phyloP scores from a whole-genome alignment of 2,797 vertebrate species.

The Phalloptychus januarius region DNA sequence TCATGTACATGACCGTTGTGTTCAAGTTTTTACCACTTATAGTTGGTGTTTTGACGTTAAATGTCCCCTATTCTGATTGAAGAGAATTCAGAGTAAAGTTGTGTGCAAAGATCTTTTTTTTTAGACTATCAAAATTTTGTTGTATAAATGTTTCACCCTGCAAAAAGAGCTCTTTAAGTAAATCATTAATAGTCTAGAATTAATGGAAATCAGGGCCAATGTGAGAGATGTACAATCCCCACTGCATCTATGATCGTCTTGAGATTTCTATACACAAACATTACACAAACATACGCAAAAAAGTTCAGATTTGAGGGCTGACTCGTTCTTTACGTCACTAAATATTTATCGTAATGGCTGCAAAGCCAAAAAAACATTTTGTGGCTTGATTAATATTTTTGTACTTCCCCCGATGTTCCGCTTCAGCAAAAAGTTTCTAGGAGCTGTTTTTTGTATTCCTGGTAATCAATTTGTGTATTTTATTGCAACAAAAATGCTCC shows the following conservation, averaged over 20 bases:
- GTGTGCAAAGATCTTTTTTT: not conserved
- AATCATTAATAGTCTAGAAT: not conserved
- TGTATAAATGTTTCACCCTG: not conserved
- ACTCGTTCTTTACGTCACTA: constrained; percentile 1
- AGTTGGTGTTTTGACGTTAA: not conserved
- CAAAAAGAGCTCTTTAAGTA: not conserved
- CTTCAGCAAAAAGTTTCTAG: constrained; percentile 5
- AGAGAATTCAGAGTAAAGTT: not conserved
- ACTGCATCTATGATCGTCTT: not conserved
- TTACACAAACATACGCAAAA: constrained; percentile 21
- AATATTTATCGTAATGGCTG: constrained; percentile 3
- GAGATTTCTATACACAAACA: not conserved
- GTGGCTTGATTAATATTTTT: constrained; percentile 22
- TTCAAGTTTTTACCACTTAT: not conserved
- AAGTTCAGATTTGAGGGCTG: not conserved
- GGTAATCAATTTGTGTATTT: constrained; percentile 15
- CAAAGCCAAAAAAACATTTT: constrained; percentile 1
- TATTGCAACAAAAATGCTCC: constrained; percentile 23
- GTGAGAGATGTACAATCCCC: not conserved
- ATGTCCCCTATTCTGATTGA: not conserved
- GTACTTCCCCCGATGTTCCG: constrained; percentile 4
- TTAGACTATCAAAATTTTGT: not conserved
- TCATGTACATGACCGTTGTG: not conserved
- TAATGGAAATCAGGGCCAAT: not conserved
- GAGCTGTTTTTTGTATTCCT: constrained; percentile 3